phyloP scores from a whole-genome alignment of 2,797 vertebrate species.

The Astyanax mexicanus region DNA sequence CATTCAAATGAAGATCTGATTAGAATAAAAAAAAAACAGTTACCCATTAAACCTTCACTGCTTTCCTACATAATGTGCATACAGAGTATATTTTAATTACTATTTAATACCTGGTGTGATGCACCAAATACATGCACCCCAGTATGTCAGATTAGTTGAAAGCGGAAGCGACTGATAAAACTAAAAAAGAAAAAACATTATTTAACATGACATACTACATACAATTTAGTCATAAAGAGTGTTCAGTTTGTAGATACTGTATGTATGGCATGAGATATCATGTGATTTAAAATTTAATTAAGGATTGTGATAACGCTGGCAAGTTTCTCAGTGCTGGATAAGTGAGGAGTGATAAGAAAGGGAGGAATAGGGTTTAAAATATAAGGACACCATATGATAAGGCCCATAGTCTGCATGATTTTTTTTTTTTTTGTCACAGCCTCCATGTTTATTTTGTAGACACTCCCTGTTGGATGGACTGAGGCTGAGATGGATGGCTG shows the following conservation, averaged over 20 bases:
- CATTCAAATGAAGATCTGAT: too few species aligned
- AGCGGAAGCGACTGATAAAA: neutral
- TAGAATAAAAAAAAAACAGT: too few species aligned
- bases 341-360: neutral
- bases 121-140: neutral
- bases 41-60: too few species aligned
- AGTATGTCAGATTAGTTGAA: neutral
- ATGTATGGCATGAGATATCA: neutral
- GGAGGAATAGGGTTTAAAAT: constrained; percentile 3
- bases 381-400: constrained; percentile 1
- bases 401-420: neutral
- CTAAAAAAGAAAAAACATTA: neutral
- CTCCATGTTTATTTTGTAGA: neutral
- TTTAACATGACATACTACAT: neutral
- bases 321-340: neutral
- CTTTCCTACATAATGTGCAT: too few species aligned
- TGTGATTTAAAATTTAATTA: constrained; percentile 17
- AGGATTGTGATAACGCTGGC: neutral
- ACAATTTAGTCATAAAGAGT: neutral
- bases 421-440: neutral
- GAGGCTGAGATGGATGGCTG: constrained; percentile 3
- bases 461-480: neutral
- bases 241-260: neutral
- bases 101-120: neutral
- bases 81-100: neutral